Evolutionary conservation across 2,113 vertebrate genomes (phyloP).

Genomic region (Trogon melanurus): DNA sequence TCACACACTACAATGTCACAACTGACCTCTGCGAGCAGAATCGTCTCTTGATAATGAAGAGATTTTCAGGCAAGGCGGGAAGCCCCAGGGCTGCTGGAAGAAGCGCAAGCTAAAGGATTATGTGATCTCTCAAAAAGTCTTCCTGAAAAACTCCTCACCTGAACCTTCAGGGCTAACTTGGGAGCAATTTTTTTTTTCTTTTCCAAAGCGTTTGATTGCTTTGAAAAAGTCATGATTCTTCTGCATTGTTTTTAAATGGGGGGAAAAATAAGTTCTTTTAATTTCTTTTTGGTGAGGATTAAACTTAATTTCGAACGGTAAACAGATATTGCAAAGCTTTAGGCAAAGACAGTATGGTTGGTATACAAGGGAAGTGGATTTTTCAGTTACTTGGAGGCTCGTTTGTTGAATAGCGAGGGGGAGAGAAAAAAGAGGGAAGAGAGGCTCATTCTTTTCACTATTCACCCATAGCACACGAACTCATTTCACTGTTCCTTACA

Average conservation of each 20-base stretch:
- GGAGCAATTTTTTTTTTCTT: not conserved
- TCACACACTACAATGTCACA: not conserved
- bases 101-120: not conserved
- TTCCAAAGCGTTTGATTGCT: not conserved
- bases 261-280: not conserved
- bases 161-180: not conserved
- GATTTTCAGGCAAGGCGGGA: not conserved
- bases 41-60: not conserved
- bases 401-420: not conserved
- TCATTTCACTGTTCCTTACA: not conserved
- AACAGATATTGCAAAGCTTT: not conserved
- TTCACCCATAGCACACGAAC: not conserved
- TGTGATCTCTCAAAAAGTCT: not conserved
- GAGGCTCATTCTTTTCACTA: not conserved
- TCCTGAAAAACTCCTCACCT: not conserved
- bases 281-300: not conserved
- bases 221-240: not conserved
- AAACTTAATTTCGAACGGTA: not conserved
- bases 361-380: not conserved
- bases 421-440: accelerated
- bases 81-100: not conserved
- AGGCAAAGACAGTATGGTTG: not conserved
- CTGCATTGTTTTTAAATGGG: not conserved
- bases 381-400: not conserved
- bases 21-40: not conserved